Evolutionary conservation across 1,140 invertebrate species (phyloP), one percentile per base, ranked within the genome.

Genomic region (Tenebrio molitor): DNA sequence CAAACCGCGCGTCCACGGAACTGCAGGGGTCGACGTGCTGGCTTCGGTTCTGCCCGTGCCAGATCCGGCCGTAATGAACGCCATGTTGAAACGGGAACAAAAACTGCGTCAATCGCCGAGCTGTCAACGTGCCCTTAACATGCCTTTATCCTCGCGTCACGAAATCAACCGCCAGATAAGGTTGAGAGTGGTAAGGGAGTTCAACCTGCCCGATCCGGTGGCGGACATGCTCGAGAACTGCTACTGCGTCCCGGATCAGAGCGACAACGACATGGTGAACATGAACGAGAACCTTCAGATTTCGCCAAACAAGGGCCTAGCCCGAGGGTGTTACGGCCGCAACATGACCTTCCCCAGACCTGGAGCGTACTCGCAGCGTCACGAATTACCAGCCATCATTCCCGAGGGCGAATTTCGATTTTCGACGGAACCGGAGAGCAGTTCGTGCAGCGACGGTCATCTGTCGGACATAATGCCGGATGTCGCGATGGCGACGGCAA

Each of bases 171-270:
- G 90, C 42, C 89, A 92, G 80, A 90, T 97, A 23, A 90, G 95
- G 42, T 83, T 98, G 69, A 87, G 95, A 3, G 95, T 97, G 0
- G 96, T 97, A 0, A 87, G 97, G 29, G 96, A 98, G 83, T 96
- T 97, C 83, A 96, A 96, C 80, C 87, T 97, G 34, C 97, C 97
- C 0, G 97, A 98, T 83, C 88, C 92, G 5, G 94, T 96, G 7
- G 93, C 95, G 0, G 93, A 97, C 83, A 87, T 95, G 41, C 83
- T 96, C 21, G 92, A 95, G 79, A 85, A 78, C 53, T 75, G 83
- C 81, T 36, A 74, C 81, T 78, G 73, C 65, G 42, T 81, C 25
- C 75, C 79, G 7, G 79, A 80, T 44, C 65, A 73, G 34, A 78
- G 72, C 62, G 78, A 79, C 44, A 77, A 72, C 33, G 81, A 78